A percentile compares a stretch with the other conserved stretches of the same genome.
Evolutionary conservation across 2,113 vertebrate genomes (phyloP).

Genomic region (Osmerus mordax): DNA sequence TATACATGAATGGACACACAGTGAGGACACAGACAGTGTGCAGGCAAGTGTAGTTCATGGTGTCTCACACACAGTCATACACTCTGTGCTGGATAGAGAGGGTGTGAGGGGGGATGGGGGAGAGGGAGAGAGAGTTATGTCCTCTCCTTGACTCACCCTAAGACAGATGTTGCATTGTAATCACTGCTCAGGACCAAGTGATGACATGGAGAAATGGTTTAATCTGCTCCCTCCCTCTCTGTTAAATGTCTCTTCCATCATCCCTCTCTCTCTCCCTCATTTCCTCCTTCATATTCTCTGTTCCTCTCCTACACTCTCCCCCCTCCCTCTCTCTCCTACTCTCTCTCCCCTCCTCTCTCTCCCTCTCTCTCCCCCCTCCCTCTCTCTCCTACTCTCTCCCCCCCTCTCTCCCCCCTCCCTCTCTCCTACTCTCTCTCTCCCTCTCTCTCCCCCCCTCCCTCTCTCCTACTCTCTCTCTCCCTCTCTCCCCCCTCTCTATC

Average conservation of each 20-base stretch:
- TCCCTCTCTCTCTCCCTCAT: constrained; percentile 20
- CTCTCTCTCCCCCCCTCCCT: neutral
- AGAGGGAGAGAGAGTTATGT: neutral
- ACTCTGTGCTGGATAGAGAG: neutral
- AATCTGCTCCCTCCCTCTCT: constrained; percentile 18
- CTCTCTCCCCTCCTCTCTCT: neutral
- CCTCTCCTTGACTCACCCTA: neutral
- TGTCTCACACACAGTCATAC: too few relatives aligned
- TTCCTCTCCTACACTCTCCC: neutral
- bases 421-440: neutral
- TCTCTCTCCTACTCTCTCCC: too few relatives aligned
- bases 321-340: neutral
- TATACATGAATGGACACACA: neutral
- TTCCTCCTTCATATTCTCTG: neutral
- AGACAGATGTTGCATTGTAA: constrained; percentile 52
- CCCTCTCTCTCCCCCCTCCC: too few relatives aligned
- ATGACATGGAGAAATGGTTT: constrained; percentile 35
- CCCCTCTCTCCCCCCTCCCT: neutral
- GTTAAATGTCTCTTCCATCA: neutral
- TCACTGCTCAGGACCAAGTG: constrained; percentile 27
- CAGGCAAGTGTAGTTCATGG: neutral
- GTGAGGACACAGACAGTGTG: constrained; percentile 25
- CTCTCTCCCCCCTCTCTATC: too few relatives aligned
- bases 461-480: too few relatives aligned
- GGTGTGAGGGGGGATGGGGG: neutral